Base-by-base conservation (phyloP, 2,888 invertebrate genomes). In the Polymixis lichenea region DNA sequence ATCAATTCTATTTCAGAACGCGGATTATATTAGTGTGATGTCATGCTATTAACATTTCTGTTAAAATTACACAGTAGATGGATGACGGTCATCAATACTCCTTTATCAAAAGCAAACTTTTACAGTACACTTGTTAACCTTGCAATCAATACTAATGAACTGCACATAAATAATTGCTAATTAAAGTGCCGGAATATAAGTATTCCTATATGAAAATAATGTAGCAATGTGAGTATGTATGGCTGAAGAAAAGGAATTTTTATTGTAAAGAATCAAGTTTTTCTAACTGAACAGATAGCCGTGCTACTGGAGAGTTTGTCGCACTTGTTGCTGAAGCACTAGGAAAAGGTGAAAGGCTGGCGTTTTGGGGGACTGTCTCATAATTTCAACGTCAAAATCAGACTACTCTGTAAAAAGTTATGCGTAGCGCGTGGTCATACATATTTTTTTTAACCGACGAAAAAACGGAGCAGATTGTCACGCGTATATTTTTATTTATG, bases 81-180 rank as follows among this genome's bases (percentile, higher is more conserved):
- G 6, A 46, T 75, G 43, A 64, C n/a, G 11, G 5, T 25, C 17
- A 62, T 74, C 13, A 17, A 17, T 28, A 46, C 46, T 46, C 2
- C 25, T 55, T n/a, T 38, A 65, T 51, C 46, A 61, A 72, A 72
- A 28, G 46, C 8, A 55, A 82, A 49, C 38, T 69, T 80, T 60
- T 28, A 5, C 32, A 46, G 32, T 56, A 22, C 43, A 55, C 65
- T 55, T 62, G 80, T 62, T 83, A 8, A 19, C 82, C 84, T 82
- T 76, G 70, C 43, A 51, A 62, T 76, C 13, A n/a, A 74, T 67
- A 67, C 32, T 68, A 82, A 74, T 82, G 58, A 71, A 17, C 51
- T 13, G 43, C 9, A n/a, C 0, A 56, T 65, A 65, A 60, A 65
- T 78, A 73, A 32, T 68, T 60, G 67, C 25, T 58, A 17, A 55